Conservation (phyloP, 2,888 invertebrate genomes). For the Merodon equestris region DNA sequence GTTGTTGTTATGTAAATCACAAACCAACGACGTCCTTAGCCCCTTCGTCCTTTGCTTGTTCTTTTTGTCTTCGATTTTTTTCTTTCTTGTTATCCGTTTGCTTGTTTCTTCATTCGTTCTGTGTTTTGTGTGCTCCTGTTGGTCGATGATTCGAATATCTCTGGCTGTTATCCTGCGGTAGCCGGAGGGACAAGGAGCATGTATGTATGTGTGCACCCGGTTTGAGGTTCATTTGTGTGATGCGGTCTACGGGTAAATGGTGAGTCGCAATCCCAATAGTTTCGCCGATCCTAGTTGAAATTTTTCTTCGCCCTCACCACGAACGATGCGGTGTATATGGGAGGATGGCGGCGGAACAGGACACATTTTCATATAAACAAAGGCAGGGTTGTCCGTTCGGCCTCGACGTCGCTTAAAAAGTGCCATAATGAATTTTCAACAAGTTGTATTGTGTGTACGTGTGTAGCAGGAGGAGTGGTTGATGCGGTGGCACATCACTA, state of each 20-base stretch:
- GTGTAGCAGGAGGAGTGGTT: slow-evolving; percentile 40
- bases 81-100: slow-evolving; percentile 23
- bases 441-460: slow-evolving; percentile 41
- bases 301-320: no score
- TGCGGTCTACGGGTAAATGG: slow-evolving; percentile 43
- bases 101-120: slow-evolving; percentile 38
- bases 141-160: slow-evolving; percentile 63
- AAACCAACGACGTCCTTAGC: slow-evolving; percentile 52
- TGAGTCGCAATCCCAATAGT: slow-evolving; percentile 19
- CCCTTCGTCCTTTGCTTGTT: slow-evolving; percentile 35
- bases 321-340: no score
- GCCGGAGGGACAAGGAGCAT: slow-evolving; percentile 45
- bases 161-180: slow-evolving; percentile 57
- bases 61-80: neutral
- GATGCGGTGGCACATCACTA: neutral
- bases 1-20: slow-evolving; percentile 59
- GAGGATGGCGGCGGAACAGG: slow-evolving; percentile 27
- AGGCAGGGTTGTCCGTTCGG: slow-evolving; percentile 33
- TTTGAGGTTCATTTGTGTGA: slow-evolving; percentile 65
- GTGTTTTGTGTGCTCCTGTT: slow-evolving; percentile 34
- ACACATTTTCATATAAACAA: slow-evolving; percentile 62
- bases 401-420: slow-evolving; percentile 52
- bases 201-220: slow-evolving; percentile 13
- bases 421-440: slow-evolving; percentile 68
- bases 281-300: slow-evolving; percentile 29